A percentile compares a stretch with the other conserved stretches of the same genome.
Evolutionary conservation across 2,797 vertebrate species (phyloP).

Genomic region (Natrix natrix): DNA sequence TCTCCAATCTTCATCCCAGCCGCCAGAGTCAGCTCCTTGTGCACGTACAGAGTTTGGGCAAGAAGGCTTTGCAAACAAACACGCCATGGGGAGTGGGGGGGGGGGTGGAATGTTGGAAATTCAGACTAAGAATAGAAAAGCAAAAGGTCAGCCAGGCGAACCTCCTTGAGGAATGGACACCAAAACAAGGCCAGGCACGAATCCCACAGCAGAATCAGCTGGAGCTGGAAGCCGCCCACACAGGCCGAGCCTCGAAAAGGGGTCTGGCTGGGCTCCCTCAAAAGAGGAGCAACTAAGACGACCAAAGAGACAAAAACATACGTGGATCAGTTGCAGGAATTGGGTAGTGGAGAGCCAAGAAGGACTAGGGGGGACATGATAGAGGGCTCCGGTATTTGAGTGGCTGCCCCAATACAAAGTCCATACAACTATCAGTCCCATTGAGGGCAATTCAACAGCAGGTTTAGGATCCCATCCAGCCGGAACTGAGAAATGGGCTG

Average conservation of each 20-base stretch:
- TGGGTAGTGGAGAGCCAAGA: neutral
- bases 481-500: neutral
- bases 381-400: neutral
- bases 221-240: neutral
- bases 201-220: neutral
- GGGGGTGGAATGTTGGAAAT: constrained; percentile 59
- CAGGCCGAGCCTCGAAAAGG: neutral
- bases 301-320: neutral
- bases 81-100: constrained; percentile 22
- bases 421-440: rapidly evolving
- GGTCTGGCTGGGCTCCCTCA: neutral
- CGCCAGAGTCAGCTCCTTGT: constrained; percentile 60
- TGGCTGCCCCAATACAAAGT: neutral
- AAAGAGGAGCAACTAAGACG: neutral
- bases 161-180: constrained; percentile 65
- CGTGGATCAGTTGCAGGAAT: neutral
- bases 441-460: neutral
- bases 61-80: constrained; percentile 62
- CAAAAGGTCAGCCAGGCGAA: constrained; percentile 64
- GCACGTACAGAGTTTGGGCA: constrained; percentile 62
- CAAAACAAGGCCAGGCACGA: constrained; percentile 45
- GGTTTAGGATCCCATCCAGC: neutral
- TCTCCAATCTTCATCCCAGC: constrained; percentile 52
- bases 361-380: neutral
- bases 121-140: constrained; percentile 75